A percentile compares a stretch with the other conserved stretches of the same genome.
Evolutionary conservation across 30 jellyfish, hydroid and myxozoan species (phyloP).

Genomic region (Hydra vulgaris): DNA sequence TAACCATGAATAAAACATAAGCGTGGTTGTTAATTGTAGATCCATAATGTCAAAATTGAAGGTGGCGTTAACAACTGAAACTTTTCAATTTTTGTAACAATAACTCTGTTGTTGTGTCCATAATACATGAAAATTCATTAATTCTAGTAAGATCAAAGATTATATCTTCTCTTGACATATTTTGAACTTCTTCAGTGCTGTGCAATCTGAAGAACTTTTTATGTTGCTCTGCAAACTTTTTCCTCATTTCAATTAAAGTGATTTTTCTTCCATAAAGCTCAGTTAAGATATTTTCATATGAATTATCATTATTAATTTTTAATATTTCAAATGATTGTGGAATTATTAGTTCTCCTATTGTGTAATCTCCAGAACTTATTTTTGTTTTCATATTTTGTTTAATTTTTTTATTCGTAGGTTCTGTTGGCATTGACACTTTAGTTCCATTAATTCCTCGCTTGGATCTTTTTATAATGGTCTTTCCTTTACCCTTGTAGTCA

Average conservation of each 20-base stretch:
- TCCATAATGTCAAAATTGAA: constrained; percentile 2
- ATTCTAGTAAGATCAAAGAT: neutral
- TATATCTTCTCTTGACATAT: constrained; percentile 5
- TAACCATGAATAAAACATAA: constrained; percentile 2
- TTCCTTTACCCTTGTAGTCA: neutral
- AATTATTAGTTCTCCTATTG: constrained; percentile 4
- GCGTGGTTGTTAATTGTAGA: constrained; percentile 7
- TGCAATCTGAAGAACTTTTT: neutral
- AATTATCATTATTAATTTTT: neutral
- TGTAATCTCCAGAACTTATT: constrained; percentile 6
- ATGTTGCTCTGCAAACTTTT: neutral
- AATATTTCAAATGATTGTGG: neutral
- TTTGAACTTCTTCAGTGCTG: neutral
- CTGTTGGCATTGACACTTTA: neutral
- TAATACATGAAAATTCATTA: neutral
- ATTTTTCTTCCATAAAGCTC: constrained; percentile 7
- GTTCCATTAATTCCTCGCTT: neutral
- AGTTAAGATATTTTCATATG: neutral
- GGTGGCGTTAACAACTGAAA: constrained; percentile 7
- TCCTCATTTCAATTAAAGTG: constrained; percentile 5
- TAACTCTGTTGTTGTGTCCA: neutral
- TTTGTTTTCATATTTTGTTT: neutral
- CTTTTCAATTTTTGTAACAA: constrained; percentile 11
- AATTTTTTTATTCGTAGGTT: neutral
- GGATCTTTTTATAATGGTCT: neutral